Evolutionary conservation across 2,797 vertebrate genomes (phyloP), one percentile per base, ranked within the genome.

Genomic region (Etheostoma perlongum): DNA sequence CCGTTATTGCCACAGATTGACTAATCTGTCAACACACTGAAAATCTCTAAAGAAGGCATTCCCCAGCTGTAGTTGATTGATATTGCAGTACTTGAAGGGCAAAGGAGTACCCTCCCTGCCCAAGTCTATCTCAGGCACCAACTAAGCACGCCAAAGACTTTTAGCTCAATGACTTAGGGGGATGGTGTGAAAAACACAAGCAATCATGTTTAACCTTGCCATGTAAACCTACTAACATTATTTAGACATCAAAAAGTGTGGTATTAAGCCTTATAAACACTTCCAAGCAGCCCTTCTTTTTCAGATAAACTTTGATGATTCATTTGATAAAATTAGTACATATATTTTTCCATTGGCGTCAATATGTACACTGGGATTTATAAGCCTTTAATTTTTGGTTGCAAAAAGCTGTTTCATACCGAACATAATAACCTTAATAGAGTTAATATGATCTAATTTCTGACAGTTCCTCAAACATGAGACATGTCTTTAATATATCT

Each of bases 401-500:
- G 93, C 91, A 91, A 93, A 92, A 90, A 93, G 89, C 46, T 54
- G 85, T 93, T 90, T 94, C 83, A 94, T 90, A 75, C 66, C 4
- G 54, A 84, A 74, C 64, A 70, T 90, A 88, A 89, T 83, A 83
- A 87, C 75, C 76, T 72, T 81, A 79, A 87, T 71, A 76, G 72
- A 85, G 88, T 89, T 85, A 76, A 88, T 79, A 80, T 88, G 88
- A 84, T 89, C 88, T 85, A 16, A 85, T 92, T 84, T 87, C 66
- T 91, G 88, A 90, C 91, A 88, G 89, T 84, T 88, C 74, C 79
- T 86, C 90, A 90, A 92, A 91, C 89, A 90, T 67, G 67, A 84
- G 77, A 87, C 62, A 72, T 72, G 57, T 65, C 74, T 90, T 89
- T 84, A 73, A 87, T 84, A 79, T 52, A 79, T 84, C 71, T 88